Evolutionary conservation across 2,797 vertebrate species (phyloP).

Genomic region (Sebastes hubbsi): DNA sequence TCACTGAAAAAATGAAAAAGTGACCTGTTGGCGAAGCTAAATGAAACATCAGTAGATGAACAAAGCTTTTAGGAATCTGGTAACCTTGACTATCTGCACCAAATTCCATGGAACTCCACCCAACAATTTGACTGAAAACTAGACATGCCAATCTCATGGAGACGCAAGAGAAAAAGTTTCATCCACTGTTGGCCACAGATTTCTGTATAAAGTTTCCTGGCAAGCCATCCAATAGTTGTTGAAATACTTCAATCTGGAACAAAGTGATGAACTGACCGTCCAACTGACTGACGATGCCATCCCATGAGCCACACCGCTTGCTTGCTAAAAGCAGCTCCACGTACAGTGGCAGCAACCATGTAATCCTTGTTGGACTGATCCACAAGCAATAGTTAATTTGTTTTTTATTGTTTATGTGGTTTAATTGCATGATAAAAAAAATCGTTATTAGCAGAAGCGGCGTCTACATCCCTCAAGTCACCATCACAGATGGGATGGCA

Average conservation of each 20-base stretch:
- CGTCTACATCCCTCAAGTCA: constrained; percentile 24
- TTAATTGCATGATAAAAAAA: constrained; percentile 53
- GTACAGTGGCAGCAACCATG: neutral
- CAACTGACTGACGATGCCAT: neutral
- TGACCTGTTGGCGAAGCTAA: neutral
- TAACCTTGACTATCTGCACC: neutral
- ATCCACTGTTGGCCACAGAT: neutral
- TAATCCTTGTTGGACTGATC: neutral
- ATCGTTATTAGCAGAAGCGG: constrained; percentile 37
- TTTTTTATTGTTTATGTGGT: constrained; percentile 35
- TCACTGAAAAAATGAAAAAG: neutral
- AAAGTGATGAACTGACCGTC: neutral
- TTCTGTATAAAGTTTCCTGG: neutral
- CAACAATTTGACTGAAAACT: neutral
- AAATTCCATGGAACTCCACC: neutral
- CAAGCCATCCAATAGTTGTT: neutral
- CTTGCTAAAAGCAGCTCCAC: too few species aligned
- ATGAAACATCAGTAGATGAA: neutral
- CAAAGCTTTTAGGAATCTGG: neutral
- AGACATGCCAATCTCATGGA: neutral
- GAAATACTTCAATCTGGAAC: neutral
- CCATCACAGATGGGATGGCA: constrained; percentile 47
- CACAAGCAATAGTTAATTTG: neutral
- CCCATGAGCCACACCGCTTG: neutral
- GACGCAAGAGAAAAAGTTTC: neutral